Percentiles rank a stretch among this genome's conserved stretches.
phyloP scores from a whole-genome alignment of 92 coral and sea anemone species.

The Porites rus region DNA sequence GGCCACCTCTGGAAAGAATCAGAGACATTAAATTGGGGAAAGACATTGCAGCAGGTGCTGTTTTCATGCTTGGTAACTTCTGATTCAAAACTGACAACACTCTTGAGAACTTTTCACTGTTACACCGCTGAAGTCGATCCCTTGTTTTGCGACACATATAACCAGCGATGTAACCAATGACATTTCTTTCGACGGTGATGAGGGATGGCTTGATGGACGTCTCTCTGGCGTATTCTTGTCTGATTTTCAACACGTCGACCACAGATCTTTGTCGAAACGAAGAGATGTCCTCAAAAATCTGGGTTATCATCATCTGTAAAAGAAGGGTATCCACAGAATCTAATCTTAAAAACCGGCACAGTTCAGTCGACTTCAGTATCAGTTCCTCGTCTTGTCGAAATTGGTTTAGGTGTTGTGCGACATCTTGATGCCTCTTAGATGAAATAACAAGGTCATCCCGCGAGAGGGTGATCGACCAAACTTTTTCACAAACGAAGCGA shows the following conservation, averaged over 20 bases:
- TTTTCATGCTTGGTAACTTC: slow-evolving; percentile 7
- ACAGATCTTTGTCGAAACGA: slow-evolving; percentile 30
- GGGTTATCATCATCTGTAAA: slow-evolving; percentile 36
- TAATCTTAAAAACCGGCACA: neutral
- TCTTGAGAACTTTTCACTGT: neutral
- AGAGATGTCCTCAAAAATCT: slow-evolving; percentile 33
- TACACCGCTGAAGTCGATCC: slow-evolving; percentile 44
- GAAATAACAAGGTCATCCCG: too few species aligned
- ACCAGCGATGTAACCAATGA: slow-evolving; percentile 57
- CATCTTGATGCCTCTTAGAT: too few species aligned
- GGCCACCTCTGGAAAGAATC: slow-evolving; percentile 4
- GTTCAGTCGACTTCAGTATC: too few species aligned
- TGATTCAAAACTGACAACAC: neutral
- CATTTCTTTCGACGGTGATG: slow-evolving; percentile 33
- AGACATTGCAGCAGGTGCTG: slow-evolving; percentile 40
- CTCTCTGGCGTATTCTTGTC: slow-evolving; percentile 28
- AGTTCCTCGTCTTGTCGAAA: too few species aligned
- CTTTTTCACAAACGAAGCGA: too few species aligned
- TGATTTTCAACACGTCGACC: slow-evolving; percentile 3
- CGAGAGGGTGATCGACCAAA: too few species aligned
- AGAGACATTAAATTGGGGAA: slow-evolving; percentile 41
- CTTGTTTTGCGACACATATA: slow-evolving; percentile 64
- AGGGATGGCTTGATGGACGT: slow-evolving; percentile 29
- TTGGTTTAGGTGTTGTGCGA: too few species aligned
- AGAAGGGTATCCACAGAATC: slow-evolving; percentile 11